Conservation (phyloP, 2,888 invertebrate genomes). For the Sarcophaga variegata region DNA sequence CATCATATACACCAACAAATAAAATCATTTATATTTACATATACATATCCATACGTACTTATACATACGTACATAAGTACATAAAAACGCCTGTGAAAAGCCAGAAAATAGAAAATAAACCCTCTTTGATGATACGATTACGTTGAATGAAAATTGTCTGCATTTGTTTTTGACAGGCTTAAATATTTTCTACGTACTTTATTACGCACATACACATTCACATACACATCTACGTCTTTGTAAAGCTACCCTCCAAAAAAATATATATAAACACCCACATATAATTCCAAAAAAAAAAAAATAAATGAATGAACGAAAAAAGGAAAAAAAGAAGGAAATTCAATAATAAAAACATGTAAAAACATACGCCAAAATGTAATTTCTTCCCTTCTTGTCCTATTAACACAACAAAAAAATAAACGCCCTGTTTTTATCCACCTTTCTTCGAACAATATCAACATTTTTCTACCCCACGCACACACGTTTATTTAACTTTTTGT, state of each 20-base stretch:
- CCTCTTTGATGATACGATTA: slow-evolving; percentile 44
- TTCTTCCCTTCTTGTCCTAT: slow-evolving; percentile 28
- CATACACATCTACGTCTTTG: slow-evolving; percentile 32
- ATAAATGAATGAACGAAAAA: too few relatives aligned
- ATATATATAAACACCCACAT: slow-evolving; percentile 28
- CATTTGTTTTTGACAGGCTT: slow-evolving; percentile 70
- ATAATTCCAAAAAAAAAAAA: not conserved
- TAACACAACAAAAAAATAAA: slow-evolving; percentile 31
- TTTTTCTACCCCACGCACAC: not conserved
- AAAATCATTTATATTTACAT: slow-evolving; percentile 13
- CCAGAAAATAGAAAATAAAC: slow-evolving; percentile 7
- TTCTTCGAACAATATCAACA: slow-evolving; percentile 1
- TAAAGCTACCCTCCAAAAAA: slow-evolving; percentile 53
- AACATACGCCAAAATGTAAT: slow-evolving; percentile 49
- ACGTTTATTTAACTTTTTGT: not conserved
- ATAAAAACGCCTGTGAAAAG: not conserved
- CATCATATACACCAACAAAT: slow-evolving; percentile 41
- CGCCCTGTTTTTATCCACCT: slow-evolving; percentile 30
- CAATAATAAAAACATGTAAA: not conserved
- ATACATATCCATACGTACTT: slow-evolving; percentile 29
- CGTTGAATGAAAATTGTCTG: slow-evolving; percentile 58
- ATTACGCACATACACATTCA: slow-evolving; percentile 39
- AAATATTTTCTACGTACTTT: slow-evolving; percentile 58
- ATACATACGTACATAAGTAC: not conserved
- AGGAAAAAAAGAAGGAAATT: too few relatives aligned